Evolutionary conservation across 2,888 invertebrate genomes (phyloP), one percentile per base, ranked within the genome.

Genomic region (Nasonovia ribisnigri): DNA sequence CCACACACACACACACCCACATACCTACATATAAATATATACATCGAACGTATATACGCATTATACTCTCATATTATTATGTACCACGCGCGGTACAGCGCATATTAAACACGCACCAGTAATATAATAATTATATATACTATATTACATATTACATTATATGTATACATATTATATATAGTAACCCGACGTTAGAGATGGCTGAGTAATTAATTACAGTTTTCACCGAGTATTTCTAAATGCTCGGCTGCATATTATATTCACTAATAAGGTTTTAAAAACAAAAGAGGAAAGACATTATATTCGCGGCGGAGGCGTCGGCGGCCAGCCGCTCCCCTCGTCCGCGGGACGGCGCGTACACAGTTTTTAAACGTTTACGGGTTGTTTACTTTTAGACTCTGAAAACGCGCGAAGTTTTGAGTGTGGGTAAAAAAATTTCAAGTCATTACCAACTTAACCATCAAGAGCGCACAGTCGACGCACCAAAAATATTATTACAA

Each of bases 181-280:
- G 8, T 51, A 29, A n/a, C n/a, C 3, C 10, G 48, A n/a, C n/a
- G 87, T 51, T 51, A 24, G 26, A 42, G 57, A 42, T 43, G 48
- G 88, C 43, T 24, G 57, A 42, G 54, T 88, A 88, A 57, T 88
- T 88, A 88, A 88, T 88, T 88, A 57, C 54, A 57, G 57, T 88
- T 57, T 88, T 43, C 42, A 3, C 42, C 90, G 48, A 67, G 67
- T 90, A 11, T 90, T 90, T 67, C 11, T 67, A 67, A 90, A 60
- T n/a, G 60, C 10, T 46, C n/a, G 43, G 10, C 20, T 42, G 20
- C 36, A 88, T 88, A n/a, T 48, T 36, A 54, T 36, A 54, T 26
- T 26, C 88, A 51, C 88, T 88, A 88, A 88, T 88, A 88, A 88
- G 88, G 51, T 88, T 88, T 88, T 88, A 51, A 88, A 88, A 88